A percentile compares a stretch with the other conserved stretches of the same genome.
Conservation (phyloP, 1,140 invertebrate species). For the Arctopsyche grandis region DNA sequence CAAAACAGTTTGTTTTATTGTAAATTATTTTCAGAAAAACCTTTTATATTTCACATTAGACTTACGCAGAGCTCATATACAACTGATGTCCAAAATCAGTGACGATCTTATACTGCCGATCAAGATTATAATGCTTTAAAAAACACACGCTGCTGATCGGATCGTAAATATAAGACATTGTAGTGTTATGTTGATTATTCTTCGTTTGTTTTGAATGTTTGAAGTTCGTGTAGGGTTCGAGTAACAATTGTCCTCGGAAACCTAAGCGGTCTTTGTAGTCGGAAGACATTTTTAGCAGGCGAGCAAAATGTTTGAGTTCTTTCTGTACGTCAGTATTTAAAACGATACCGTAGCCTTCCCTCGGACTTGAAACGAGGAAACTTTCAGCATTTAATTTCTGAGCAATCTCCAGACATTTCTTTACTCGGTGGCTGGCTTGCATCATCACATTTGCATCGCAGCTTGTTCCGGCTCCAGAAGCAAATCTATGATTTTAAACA, state of each 20-base stretch:
- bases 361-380: conserved; percentile 71
- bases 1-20: too few relatives aligned
- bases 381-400: conserved; percentile 71
- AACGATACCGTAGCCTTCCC: conserved; percentile 71
- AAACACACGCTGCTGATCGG: conserved; percentile 73
- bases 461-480: conserved; percentile 71
- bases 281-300: conserved; percentile 70
- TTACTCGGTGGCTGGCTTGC: conserved; percentile 71
- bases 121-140: conserved; percentile 71
- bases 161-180: conserved; percentile 69
- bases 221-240: conserved; percentile 57
- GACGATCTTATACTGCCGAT: conserved; percentile 72
- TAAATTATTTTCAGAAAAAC: neutral
- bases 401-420: conserved; percentile 73
- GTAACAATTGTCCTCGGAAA: conserved; percentile 71
- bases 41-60: conserved; percentile 36
- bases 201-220: conserved; percentile 53
- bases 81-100: conserved; percentile 70
- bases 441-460: conserved; percentile 69
- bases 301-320: conserved; percentile 72
- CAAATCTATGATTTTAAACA: conserved; percentile 65
- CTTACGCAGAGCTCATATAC: conserved; percentile 65
- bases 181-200: conserved; percentile 53
- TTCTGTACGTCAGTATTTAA: conserved; percentile 70
- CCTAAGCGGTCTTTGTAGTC: conserved; percentile 74